Evolutionary conservation across 2,797 vertebrate genomes (phyloP).

Genomic region (Siniperca scherzeri): DNA sequence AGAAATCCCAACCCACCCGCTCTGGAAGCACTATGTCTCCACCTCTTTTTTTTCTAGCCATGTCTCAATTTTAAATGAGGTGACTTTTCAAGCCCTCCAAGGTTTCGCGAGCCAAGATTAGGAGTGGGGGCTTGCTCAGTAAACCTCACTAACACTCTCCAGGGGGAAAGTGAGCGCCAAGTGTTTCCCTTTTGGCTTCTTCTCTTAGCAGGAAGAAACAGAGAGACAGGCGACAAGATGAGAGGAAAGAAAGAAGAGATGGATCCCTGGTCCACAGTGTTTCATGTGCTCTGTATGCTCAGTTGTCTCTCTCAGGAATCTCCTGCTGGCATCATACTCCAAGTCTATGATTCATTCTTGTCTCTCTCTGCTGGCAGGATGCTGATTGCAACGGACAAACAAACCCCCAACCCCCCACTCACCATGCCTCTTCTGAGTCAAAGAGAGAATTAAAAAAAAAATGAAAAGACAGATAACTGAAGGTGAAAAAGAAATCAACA

Average conservation of each 20-base stretch:
- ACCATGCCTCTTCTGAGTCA: conserved; percentile 6
- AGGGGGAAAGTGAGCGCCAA: conserved; percentile 23
- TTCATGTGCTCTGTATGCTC: conserved; percentile 50
- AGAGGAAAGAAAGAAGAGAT: conserved; percentile 36
- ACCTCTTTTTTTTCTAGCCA: conserved; percentile 61
- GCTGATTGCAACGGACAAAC: conserved; percentile 45
- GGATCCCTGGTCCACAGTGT: conserved; percentile 16
- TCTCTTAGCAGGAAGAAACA: conserved; percentile 31
- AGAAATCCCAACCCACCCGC: conserved; percentile 68
- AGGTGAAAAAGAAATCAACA: conserved; percentile 3
- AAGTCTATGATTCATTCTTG: conserved; percentile 44
- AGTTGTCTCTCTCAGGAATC: conserved; percentile 51
- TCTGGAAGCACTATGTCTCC: conserved; percentile 50
- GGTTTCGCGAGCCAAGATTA: conserved; percentile 63
- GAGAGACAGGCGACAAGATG: conserved; percentile 28
- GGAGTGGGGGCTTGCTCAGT: conserved; percentile 47
- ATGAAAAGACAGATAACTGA: conserved; percentile 12
- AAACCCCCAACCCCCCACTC: conserved; percentile 1
- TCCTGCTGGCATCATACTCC: conserved; percentile 55
- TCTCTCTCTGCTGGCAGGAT: conserved; percentile 42
- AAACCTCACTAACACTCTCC: conserved; percentile 45
- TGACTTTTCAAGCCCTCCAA: conserved; percentile 63
- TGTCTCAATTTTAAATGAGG: conserved; percentile 78
- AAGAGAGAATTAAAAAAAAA: conserved; percentile 12
- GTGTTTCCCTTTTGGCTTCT: conserved; percentile 56